Base-by-base conservation (phyloP, 1,140 invertebrate species). In the Parapsyche elsis region DNA sequence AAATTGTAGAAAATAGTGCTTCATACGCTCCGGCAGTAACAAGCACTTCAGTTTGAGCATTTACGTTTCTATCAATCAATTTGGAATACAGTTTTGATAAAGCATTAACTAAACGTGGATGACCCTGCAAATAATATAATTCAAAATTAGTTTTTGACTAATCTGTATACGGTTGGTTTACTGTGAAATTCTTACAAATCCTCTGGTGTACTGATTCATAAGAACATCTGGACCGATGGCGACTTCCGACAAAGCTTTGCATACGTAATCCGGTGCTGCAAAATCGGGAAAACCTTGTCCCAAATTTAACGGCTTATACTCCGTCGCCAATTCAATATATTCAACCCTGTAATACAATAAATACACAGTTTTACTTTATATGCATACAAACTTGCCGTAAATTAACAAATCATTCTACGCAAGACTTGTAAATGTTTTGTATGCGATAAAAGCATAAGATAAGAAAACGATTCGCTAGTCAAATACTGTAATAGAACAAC, bases 261-360 rank as follows among this genome's bases (percentile, higher is more conserved):
- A 92, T 0, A 99, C 93, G 90, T 95, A 93, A 49, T 93, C 89
- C 0, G 98, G 97, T 16, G 96, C 92, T 84, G 94, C 91, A 89
- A 95, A 98, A 87, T 99, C 97, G 0, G 98, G 97, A 89, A 99
- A 99, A 1, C 98, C 98, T 92, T 99, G 98, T 0, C 98, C 98
- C 45, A 99, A 90, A 89, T 99, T 99, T 10, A 98, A 86, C 0
- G 98, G 96, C 84, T 99, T 97, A 84, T 96, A 92, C 84, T 99
- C 92, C 61, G 92, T 85, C 23, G 96, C 96, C 59, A 99, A 87
- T 80, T 94, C 92, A 79, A 95, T 96, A 87, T 99, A 99, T 88
- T 99, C 98, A 24, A 98, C 96, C 98, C 97, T 98, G 84, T 82
- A 86, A 84, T 30, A 16, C 16, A 24, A 14, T 26, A 30, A 71